Base-by-base conservation (phyloP, 2,888 invertebrate species). In the Sphaerophoria rueppellii region DNA sequence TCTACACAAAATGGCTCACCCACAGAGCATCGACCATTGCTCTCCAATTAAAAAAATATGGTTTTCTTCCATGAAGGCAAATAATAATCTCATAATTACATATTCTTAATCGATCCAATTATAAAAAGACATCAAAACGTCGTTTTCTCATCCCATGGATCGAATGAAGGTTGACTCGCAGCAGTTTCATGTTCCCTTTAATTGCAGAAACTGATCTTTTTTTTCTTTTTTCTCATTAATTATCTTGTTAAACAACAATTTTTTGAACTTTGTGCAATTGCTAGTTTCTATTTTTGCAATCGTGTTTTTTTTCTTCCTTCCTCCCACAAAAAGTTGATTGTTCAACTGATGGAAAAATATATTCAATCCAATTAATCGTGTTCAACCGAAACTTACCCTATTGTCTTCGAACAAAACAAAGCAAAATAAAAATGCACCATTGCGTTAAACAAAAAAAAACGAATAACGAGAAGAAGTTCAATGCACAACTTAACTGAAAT, bases 61-160 rank as follows among this genome's bases (percentile, higher is more conserved):
- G 37, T 11, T 69, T 77, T 60, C 24, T 37, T 57, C 6, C 12
- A 37, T 69, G 43, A 63, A 48, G 60, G 57, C 74, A 43, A 69
- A 63, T 24, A 43, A 43, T 72, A 69, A 74, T 63, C 57, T 70
- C 73, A 78, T 82, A 78, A 78, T 82, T 82, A 78, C 46, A 77
- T 61, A 78, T 73, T 32, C 70, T 40, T 73, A 78, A 82, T 82
- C 78, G 78, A 82, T 78, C 61, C 82, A 82, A 82, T 78, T 78
- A 73, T 60, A 35, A 55, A 70, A 54, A 6, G 11, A 35, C 54
- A 54, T 72, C 69, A 61, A 43, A 50, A 70, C 61, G 52, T 63
- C 52, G 16, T 61, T 69, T 69, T 82, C 73, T 69, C 77, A 82
- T 77, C 50, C 61, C 77, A 72, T 63, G 60, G 60, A 60, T 43